Evolutionary conservation across 2,888 invertebrate genomes (phyloP).

Genomic region (Thalpophila matura): DNA sequence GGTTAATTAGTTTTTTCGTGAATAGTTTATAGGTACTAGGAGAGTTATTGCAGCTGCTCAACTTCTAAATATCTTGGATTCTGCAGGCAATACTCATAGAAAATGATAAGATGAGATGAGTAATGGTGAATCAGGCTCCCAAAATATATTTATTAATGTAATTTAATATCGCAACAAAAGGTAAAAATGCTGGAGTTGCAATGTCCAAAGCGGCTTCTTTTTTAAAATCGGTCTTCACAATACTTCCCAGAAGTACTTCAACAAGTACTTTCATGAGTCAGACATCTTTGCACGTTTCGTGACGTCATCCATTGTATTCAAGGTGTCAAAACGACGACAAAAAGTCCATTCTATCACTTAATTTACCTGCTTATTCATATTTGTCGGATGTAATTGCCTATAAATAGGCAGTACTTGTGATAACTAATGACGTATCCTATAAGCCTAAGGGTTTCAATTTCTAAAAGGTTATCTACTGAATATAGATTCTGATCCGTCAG

Average conservation of each 20-base stretch:
- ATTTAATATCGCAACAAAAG: too few species aligned
- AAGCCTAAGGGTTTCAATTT: background rate
- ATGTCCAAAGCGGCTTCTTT: background rate
- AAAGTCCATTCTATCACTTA: slow-evolving; percentile 60
- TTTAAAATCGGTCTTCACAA: background rate
- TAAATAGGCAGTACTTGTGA: slow-evolving; percentile 32
- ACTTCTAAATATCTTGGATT: too few species aligned
- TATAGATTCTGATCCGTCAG: background rate
- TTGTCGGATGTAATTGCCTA: slow-evolving; percentile 52
- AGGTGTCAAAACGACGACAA: slow-evolving; percentile 62
- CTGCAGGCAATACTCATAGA: too few species aligned
- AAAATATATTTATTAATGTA: too few species aligned
- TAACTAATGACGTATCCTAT: slow-evolving; percentile 12
- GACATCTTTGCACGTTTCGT: slow-evolving; percentile 48
- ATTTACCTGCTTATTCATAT: slow-evolving; percentile 60
- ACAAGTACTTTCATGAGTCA: slow-evolving; percentile 55
- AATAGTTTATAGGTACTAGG: too few species aligned
- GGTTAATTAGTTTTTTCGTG: too few species aligned
- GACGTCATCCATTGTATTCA: slow-evolving; percentile 62
- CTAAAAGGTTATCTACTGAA: background rate
- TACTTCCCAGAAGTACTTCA: slow-evolving; percentile 28
- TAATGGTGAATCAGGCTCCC: too few species aligned
- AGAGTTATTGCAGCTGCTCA: too few species aligned
- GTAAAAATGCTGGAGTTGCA: too few species aligned
- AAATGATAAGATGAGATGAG: too few species aligned